These are phyloP conservation scores for Pardalotus punctatus DNA, from an alignment of 2,113 vertebrate species.

Conservation along the genomic window DNA sequence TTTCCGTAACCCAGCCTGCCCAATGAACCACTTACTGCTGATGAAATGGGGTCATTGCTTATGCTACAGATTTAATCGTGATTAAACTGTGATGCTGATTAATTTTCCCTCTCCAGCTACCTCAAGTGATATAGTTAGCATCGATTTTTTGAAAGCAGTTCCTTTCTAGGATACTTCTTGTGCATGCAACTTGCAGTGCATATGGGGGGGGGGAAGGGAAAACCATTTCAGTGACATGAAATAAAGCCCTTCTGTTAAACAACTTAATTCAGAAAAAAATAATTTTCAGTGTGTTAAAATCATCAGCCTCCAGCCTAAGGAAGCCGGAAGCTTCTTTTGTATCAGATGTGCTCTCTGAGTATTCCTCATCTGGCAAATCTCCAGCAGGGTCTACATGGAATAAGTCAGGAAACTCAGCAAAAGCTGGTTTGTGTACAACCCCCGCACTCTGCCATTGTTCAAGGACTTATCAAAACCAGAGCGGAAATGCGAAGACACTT, in stretches of 20 bases:
- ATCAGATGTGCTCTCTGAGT: neutral
- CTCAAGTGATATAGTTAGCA: neutral
- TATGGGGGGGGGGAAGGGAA: neutral
- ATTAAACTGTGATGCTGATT: neutral
- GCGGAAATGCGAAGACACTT: neutral
- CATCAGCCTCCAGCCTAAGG: neutral
- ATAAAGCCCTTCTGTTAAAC: neutral
- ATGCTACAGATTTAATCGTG: neutral
- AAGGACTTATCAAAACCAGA: neutral
- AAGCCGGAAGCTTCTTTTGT: neutral
- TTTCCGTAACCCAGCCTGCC: neutral
- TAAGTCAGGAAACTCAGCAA: neutral
- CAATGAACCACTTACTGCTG: neutral
- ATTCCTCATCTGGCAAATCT: neutral
- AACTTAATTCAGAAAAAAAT: neutral
- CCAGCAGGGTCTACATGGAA: neutral
- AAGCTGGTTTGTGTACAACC: neutral
- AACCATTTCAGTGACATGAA: neutral
- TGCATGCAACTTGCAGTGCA: neutral
- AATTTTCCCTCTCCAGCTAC: neutral
- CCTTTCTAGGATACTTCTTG: neutral
- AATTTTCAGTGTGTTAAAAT: neutral
- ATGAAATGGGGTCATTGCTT: neutral
- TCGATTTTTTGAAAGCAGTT: neutral
- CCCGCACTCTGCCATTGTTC: neutral